Evolutionary conservation across 2,888 invertebrate genomes (phyloP), one percentile per base, ranked within the genome.

Genomic region (Melolontha melolontha): DNA sequence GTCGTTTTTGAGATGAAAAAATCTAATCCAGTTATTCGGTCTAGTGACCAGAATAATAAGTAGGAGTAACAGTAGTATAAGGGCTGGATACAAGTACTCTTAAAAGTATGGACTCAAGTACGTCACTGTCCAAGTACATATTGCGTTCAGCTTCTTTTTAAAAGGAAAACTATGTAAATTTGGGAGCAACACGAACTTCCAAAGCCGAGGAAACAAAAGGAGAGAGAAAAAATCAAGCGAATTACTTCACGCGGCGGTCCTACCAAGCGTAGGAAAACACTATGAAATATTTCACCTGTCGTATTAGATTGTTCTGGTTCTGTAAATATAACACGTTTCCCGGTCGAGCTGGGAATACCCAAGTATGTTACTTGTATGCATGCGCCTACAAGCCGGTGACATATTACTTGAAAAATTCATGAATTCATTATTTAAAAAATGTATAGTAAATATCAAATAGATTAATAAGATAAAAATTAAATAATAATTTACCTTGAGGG

Each of bases 1-100:
- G 55, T 59, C 66, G 57, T 66, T 59, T 59, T 66, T 50, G 27
- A 50, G 66, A 66, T 66, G 57, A 68, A 68, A 67, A 68, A 68
- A 55, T 44, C 68, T 63, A 63, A 67, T 67, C 67, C 63, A 62
- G 67, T 67, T 67, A 65, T 65, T 14, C 64, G 59, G 49, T 29
- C 47, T 42, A 52, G 29, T 59, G 67, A 67, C 63, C 63, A 64
- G 68, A 68, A 68, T 68, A 57, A 59, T 65, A 68, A 68, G 55
- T 64, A 68, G 68, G 16, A 34, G 11, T 34, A 27, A 12, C 29
- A 62, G 12, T 8, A 7, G 29, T 14, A 27, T 47, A 47, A 34
- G 47, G 49, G 34, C 14, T 4, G 47, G 29, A 62, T 34, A 62
- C 47, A 62, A 47, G 47, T 47, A 47, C 22, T 16, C n/a, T 10